A percentile compares a stretch with the other conserved stretches of the same genome.
Conservation (phyloP, 1,140 invertebrate species). For the Gryllus bimaculatus region DNA sequence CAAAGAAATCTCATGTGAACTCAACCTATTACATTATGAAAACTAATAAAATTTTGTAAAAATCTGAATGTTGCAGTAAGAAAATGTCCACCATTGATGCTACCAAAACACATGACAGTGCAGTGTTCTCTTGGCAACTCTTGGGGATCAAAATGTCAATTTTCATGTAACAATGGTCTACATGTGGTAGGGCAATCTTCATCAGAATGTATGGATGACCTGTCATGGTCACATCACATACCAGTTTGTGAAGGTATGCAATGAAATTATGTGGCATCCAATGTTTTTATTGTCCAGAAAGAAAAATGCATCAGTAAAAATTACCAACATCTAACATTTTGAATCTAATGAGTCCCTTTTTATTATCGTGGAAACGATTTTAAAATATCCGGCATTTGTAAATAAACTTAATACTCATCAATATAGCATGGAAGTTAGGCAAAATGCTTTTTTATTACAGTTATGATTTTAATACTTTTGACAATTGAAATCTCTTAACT, state of each 20-base stretch:
- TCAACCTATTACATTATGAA: too few relatives aligned
- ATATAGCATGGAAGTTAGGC: too few relatives aligned
- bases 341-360: neutral
- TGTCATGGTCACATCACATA: slow-evolving; percentile 11
- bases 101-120: slow-evolving; percentile 1
- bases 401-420: too few relatives aligned
- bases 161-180: slow-evolving; percentile 8
- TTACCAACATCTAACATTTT: neutral
- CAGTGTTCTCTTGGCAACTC: slow-evolving; percentile 7
- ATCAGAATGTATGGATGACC: slow-evolving; percentile 11
- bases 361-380: neutral
- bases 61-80: slow-evolving; percentile 2
- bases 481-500: too few relatives aligned
- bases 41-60: too few relatives aligned
- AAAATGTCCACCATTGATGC: slow-evolving; percentile 10
- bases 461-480: too few relatives aligned
- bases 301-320: neutral
- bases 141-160: slow-evolving; percentile 17
- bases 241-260: slow-evolving; percentile 12
- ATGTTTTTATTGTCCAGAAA: neutral
- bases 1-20: too few relatives aligned
- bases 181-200: neutral
- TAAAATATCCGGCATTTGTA: too few relatives aligned
- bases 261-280: neutral
- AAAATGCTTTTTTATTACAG: too few relatives aligned